Evolutionary conservation across 2,113 vertebrate species (phyloP), one percentile per base, ranked within the genome.

Genomic region (Dasyornis broadbenti): DNA sequence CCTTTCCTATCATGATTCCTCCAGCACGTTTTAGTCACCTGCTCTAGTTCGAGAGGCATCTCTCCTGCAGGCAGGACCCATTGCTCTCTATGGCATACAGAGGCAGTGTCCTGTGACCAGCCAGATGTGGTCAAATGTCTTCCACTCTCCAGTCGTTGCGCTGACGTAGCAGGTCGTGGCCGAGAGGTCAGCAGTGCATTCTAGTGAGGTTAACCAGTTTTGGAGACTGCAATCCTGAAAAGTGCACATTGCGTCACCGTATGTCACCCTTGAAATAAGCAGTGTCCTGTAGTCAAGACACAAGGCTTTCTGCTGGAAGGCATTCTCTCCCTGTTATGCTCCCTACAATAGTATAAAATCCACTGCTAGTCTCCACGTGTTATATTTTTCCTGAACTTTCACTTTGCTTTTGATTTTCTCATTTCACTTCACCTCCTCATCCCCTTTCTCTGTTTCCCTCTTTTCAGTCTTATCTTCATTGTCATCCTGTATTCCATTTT

Each of bases 1-100:
- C 26, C 44, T 69, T 75, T 47, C 30, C 57, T 10, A 19, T 42
- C 39, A 16, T 21, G n/a, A 72, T 56, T 81, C 21, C 35, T 69
- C 0, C 0, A 69, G 30, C 18, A 9, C 27, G 0, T 64, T 80
- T 49, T 16, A 57, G 72, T 76, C 28, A 64, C 13, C 39, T 64
- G 28, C 56, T 60, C 52, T 27, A 30, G 23, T 7, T 30, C 0
- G 0, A 71, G 83, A 37, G 5, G 11, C 16, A 20, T 27, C 1
- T 0, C 13, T 70, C 44, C 42, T 20, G 2, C 13, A 42, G 31
- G 37, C 40, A 42, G 31, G 31, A 30, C 20, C 50, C n/a, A 8
- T 37, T 70, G 27, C 66, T 53, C n/a, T 18, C 37, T 4, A 0
- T 15, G 15, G 10, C 23, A 14, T 1, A 10, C 0, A 17, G 10